Evolutionary conservation across 2,888 invertebrate species (phyloP), one percentile per base, ranked within the genome.

Genomic region (Tipula confusa): DNA sequence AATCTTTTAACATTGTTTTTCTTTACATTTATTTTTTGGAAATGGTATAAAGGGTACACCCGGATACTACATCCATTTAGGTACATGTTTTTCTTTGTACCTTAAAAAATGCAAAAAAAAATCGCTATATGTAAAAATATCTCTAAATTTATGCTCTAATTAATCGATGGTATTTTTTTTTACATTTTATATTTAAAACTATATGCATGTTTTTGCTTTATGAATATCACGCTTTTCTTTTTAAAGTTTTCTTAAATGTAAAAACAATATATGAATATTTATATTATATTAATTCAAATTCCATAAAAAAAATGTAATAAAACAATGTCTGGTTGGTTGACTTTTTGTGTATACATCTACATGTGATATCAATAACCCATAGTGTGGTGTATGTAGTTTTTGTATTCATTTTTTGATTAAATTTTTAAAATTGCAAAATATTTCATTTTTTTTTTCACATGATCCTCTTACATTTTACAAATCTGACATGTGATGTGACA

Each of bases 101-200:
- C 64, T 64, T 11, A 24, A 64, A 64, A 24, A 64, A 64, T 31
- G 80, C 31, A 80, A 80, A 80, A 80, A n/a, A 80, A 80, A 6
- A 15, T 64, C 13, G 11, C 13, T 15, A 11, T 29, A 80, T 80
- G 15, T 29, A 80, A 80, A 80, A 80, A 15, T 80, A 80, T 80
- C 29, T 31, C 29, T 29, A 80, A 80, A 79, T 80, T 29, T 80
- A 80, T 80, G 80, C 80, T 80, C 80, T 80, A 80, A 80, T 80
- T 80, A 80, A 80, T 80, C 29, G 80, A 80, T 80, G 80, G 80
- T 13, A 80, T 80, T 80, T 80, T n/a, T n/a, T 79, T 80, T 13
- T 80, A 28, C 13, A 29, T 28, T 80, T n/a, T n/a, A n/a, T n/a
- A n/a, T n/a, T n/a, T n/a, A n/a, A n/a, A n/a, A n/a, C n/a, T n/a